phyloP scores from a whole-genome alignment of 2,113 vertebrate genomes.

The Felis chaus region DNA sequence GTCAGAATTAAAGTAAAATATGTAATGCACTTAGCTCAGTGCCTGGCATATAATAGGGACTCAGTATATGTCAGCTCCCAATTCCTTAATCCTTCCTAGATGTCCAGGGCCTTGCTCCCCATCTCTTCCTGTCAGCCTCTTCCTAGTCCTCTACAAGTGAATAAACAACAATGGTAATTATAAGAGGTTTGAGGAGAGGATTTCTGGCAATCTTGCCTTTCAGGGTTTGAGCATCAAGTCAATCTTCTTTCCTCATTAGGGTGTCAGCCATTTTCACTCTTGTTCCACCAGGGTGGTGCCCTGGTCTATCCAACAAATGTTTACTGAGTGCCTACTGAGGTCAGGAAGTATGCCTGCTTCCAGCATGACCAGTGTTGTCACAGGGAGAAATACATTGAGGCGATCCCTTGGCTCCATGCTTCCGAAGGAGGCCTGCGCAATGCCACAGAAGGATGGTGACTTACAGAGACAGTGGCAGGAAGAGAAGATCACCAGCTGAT shows the following conservation, averaged over 20 bases:
- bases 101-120: no score
- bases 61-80: not conserved
- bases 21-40: not conserved
- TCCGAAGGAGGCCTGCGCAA: not conserved
- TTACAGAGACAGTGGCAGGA: not conserved
- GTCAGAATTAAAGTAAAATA: not conserved
- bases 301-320: not conserved
- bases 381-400: not conserved
- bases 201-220: not conserved
- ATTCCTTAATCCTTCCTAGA: not conserved
- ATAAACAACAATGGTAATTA: not conserved
- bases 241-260: not conserved
- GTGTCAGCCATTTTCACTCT: not conserved
- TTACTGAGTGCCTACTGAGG: not conserved
- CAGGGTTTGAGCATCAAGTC: not conserved
- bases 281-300: not conserved
- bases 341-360: not conserved
- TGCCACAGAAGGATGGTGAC: not conserved
- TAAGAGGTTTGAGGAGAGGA: not conserved
- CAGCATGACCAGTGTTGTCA: not conserved
- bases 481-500: not conserved
- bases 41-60: not conserved
- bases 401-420: not conserved
- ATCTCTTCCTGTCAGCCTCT: not conserved
- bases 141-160: not conserved